These are phyloP conservation scores for Empidonax alnorum DNA, from an alignment of 2,113 vertebrate genomes.

Conservation along the genomic window DNA sequence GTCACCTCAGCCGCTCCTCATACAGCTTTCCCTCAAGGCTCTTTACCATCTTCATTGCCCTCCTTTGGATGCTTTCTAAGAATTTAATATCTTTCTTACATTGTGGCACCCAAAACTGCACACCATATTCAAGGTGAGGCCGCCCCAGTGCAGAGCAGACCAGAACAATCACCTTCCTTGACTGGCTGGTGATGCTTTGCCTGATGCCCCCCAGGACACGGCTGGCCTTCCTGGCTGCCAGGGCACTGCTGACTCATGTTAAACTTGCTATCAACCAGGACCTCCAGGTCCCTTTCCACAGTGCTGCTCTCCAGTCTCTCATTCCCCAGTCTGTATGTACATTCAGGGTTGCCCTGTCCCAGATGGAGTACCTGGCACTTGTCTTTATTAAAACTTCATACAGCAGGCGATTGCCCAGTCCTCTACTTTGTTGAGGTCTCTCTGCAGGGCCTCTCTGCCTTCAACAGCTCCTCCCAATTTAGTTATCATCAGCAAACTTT, in stretches of 20 bases:
- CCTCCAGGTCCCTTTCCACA: background rate
- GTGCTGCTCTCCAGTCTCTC: background rate
- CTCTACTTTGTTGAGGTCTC: background rate
- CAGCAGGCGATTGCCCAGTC: background rate
- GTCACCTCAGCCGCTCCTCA: background rate
- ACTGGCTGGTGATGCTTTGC: rapidly evolving
- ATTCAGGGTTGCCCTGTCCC: rapidly evolving
- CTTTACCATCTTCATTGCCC: background rate
- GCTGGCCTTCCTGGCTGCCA: background rate
- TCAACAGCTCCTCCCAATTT: background rate
- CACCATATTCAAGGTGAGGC: background rate
- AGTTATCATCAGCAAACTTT: background rate
- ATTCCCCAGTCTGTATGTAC: rapidly evolving
- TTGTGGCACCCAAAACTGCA: background rate
- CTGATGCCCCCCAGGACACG: rapidly evolving
- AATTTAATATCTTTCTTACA: background rate
- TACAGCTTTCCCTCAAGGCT: background rate
- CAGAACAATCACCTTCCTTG: background rate
- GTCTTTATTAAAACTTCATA: background rate
- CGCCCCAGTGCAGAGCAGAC: rapidly evolving
- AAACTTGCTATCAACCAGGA: rapidly evolving
- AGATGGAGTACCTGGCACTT: background rate
- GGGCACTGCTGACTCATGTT: rapidly evolving
- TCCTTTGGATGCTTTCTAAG: background rate
- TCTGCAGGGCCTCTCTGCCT: background rate